phyloP scores from a whole-genome alignment of 2,113 vertebrate genomes.

The Oreotrochilus melanogaster region DNA sequence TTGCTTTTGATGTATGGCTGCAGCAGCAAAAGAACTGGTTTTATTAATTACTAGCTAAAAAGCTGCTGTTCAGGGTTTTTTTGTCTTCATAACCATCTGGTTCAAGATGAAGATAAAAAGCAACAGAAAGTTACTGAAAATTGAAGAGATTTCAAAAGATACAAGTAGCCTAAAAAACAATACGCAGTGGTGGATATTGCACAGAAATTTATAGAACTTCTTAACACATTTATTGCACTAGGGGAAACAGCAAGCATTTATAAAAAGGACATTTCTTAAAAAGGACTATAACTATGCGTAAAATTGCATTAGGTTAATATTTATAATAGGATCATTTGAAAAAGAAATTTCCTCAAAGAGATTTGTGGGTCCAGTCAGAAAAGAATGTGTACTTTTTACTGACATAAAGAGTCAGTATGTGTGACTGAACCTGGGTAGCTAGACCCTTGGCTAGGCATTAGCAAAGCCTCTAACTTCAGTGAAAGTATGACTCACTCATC shows the following conservation, averaged over 20 bases:
- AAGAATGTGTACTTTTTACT: background rate
- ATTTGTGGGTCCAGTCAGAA: background rate
- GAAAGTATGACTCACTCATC: background rate
- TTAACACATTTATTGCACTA: background rate
- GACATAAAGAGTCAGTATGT: background rate
- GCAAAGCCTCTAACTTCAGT: background rate
- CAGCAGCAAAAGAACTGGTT: background rate
- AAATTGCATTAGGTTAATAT: background rate
- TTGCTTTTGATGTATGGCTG: background rate
- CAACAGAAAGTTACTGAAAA: background rate
- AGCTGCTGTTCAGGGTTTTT: background rate
- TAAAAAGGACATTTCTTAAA: background rate
- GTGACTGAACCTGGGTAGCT: background rate
- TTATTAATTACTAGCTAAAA: background rate
- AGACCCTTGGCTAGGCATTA: background rate
- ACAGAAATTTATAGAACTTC: background rate
- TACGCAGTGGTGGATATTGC: background rate
- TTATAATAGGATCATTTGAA: background rate
- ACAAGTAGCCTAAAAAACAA: background rate
- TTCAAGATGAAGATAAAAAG: background rate
- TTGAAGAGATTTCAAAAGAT: background rate
- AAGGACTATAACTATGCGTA: background rate
- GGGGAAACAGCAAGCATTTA: background rate
- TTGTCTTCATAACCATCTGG: background rate
- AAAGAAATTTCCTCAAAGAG: background rate